These are phyloP conservation scores for Crax fasciolata DNA, from an alignment of 2,797 vertebrate species.

Conservation along the genomic window DNA sequence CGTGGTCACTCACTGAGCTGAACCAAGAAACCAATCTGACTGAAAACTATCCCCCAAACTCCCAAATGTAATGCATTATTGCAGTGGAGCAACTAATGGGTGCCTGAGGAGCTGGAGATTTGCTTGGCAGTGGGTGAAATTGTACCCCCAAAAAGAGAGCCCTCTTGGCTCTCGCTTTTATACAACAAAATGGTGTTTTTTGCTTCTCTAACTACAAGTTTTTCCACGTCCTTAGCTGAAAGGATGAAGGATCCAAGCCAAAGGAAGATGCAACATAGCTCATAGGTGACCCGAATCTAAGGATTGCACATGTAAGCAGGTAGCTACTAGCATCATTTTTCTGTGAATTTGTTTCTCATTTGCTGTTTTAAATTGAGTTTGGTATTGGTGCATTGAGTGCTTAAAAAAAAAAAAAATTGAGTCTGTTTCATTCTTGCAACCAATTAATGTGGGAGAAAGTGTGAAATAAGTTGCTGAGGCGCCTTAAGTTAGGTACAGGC, in stretches of 20 bases:
- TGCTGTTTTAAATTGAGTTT: neutral
- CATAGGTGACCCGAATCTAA: neutral
- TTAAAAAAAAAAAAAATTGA: neutral
- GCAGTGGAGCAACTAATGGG: neutral
- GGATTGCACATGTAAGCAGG: neutral
- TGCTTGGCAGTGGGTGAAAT: neutral
- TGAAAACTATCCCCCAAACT: neutral
- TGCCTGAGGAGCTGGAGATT: neutral
- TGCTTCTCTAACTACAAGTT: neutral
- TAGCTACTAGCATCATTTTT: neutral
- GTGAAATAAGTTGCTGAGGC: slow-evolving; percentile 41
- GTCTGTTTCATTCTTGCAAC: neutral
- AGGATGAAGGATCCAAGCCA: neutral
- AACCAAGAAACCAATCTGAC: neutral
- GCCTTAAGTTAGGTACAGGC: slow-evolving; percentile 9
- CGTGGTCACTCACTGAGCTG: neutral
- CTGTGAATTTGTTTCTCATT: neutral
- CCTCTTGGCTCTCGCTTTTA: neutral
- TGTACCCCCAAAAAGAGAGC: neutral
- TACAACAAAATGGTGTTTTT: neutral
- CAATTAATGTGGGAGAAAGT: neutral
- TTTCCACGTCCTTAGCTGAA: neutral
- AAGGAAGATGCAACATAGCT: neutral
- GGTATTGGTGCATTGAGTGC: neutral
- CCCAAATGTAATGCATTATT: neutral